These are phyloP conservation scores for Aleadryas rufinucha DNA, from an alignment of 2,113 vertebrate species.

Conservation along the genomic window DNA sequence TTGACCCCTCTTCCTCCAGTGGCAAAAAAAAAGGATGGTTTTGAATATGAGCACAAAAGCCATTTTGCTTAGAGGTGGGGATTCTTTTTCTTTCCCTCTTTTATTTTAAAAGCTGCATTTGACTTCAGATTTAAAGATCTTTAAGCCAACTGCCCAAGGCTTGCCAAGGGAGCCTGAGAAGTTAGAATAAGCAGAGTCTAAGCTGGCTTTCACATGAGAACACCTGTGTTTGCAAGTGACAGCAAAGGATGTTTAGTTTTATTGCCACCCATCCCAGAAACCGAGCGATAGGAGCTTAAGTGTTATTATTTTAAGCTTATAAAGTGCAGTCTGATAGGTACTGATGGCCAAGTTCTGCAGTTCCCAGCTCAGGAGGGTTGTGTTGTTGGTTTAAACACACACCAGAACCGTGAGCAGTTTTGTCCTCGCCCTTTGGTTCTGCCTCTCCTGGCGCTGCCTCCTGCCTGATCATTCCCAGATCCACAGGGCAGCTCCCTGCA, in stretches of 20 bases:
- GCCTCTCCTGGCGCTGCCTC: not conserved
- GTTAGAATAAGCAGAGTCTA: not conserved
- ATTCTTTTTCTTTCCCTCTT: not conserved
- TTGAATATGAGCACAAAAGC: not conserved
- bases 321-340: not conserved
- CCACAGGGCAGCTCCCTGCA: not conserved
- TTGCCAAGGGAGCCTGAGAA: not conserved
- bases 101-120: not conserved
- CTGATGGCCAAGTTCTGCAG: not conserved
- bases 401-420: not conserved
- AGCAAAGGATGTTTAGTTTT: not conserved
- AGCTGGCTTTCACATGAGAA: not conserved
- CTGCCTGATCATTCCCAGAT: not conserved
- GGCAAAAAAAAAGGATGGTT: not conserved
- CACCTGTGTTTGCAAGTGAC: not conserved
- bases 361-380: not conserved
- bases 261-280: not conserved
- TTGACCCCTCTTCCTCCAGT: not conserved
- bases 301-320: not conserved
- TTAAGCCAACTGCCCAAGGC: not conserved
- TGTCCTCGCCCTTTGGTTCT: not conserved
- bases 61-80: not conserved
- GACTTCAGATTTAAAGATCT: not conserved
- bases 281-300: fast-evolving
- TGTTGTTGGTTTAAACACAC: not conserved